Evolutionary conservation across 2,113 vertebrate genomes (phyloP).

Genomic region (Pseudolaguvia tuberculata): DNA sequence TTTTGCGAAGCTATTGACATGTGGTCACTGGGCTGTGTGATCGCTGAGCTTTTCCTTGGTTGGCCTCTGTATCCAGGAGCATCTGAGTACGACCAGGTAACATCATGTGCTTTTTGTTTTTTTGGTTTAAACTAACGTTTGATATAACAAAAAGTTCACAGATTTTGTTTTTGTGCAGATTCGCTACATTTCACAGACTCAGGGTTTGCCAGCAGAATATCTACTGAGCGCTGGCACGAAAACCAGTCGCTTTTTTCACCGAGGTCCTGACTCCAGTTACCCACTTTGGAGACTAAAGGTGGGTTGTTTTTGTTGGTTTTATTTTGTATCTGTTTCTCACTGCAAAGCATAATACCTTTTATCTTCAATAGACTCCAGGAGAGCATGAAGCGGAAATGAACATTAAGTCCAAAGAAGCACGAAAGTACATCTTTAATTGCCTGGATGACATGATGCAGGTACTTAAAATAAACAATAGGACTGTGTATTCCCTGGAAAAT

Average conservation of each 20-base stretch:
- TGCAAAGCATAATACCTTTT: no score
- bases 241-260: conserved; percentile 95
- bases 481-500: no score
- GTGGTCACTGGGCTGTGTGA: conserved; percentile 98
- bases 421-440: conserved; percentile 98
- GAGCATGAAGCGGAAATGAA: conserved; percentile 96
- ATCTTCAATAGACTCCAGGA: conserved; percentile 75
- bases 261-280: conserved; percentile 90
- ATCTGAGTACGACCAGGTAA: conserved; percentile 97
- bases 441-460: conserved; percentile 99
- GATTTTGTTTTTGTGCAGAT: conserved; percentile 70
- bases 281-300: conserved; percentile 98
- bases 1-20: conserved; percentile 99
- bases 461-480: conserved; percentile 9
- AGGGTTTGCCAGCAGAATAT: conserved; percentile 95
- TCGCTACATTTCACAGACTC: conserved; percentile 97
- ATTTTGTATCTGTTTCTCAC: neutral
- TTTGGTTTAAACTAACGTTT: neutral
- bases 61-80: conserved; percentile 98
- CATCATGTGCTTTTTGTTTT: conserved; percentile 27
- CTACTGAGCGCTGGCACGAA: conserved; percentile 95
- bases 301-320: neutral
- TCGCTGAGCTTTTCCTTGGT: conserved; percentile 94
- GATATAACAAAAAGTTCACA: no score
- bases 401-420: conserved; percentile 96